phyloP scores from a whole-genome alignment of 2,113 vertebrate species.

The Salvelinus alpinus region DNA sequence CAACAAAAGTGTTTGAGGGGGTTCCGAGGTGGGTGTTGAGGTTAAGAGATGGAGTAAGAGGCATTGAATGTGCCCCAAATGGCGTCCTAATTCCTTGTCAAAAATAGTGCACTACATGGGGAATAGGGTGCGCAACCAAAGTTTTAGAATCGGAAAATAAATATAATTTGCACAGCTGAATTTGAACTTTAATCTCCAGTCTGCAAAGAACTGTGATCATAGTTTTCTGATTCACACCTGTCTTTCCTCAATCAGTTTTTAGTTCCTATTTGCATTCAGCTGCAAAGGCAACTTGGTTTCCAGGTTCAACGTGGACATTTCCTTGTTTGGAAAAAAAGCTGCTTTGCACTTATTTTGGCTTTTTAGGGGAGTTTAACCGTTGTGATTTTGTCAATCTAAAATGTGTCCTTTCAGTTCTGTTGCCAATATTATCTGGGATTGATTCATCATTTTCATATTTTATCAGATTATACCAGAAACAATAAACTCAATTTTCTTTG shows the following conservation, averaged over 20 bases:
- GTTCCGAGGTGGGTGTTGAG: neutral
- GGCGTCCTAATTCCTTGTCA: no score
- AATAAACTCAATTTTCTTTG: constrained; percentile 19
- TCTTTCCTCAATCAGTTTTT: neutral
- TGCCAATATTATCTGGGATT: constrained; percentile 6
- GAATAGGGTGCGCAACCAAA: no score
- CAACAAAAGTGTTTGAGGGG: constrained; percentile 57
- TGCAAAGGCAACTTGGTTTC: neutral
- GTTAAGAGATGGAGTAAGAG: no score
- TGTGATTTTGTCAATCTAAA: neutral
- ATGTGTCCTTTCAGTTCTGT: neutral
- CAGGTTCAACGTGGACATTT: neutral
- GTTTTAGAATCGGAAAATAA: neutral
- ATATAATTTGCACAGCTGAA: neutral
- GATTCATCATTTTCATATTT: constrained; percentile 2
- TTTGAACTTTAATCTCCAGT: neutral
- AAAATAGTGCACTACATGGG: no score
- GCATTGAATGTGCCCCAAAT: no score
- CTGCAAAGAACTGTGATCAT: neutral
- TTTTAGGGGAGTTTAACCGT: neutral
- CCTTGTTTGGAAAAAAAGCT: neutral
- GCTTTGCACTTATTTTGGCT: neutral
- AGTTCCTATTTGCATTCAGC: neutral
- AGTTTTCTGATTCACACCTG: neutral
- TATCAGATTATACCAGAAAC: constrained; percentile 18